A percentile compares a stretch with the other conserved stretches of the same genome.
phyloP scores from a whole-genome alignment of 2,797 vertebrate species.

The Catharus ustulatus region DNA sequence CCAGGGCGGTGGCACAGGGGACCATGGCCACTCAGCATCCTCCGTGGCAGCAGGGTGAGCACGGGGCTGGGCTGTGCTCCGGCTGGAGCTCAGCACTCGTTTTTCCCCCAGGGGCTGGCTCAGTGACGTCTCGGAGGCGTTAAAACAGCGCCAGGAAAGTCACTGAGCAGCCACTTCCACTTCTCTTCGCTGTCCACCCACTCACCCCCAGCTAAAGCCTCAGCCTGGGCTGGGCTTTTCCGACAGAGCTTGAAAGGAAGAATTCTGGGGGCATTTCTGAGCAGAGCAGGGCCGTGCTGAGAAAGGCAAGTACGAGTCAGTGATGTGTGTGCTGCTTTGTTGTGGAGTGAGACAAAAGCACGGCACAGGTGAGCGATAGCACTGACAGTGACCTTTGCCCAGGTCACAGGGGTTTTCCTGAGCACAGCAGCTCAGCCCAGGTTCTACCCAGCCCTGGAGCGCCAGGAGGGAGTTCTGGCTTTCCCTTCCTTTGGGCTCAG shows the following conservation, averaged over 20 bases:
- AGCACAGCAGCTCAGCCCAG: background rate
- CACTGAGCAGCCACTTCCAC: conserved; percentile 1
- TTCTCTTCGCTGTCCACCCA: conserved; percentile 27
- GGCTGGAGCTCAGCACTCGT: fast-evolving
- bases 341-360: background rate
- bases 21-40: conserved; percentile 45
- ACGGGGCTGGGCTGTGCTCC: background rate
- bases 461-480: background rate
- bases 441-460: background rate
- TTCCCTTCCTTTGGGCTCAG: background rate
- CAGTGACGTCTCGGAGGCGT: conserved; percentile 59
- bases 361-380: fast-evolving
- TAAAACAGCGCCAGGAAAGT: background rate
- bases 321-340: fast-evolving
- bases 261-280: background rate
- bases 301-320: background rate
- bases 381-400: too few relatives aligned
- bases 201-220: background rate
- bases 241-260: background rate
- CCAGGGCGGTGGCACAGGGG: background rate
- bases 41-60: background rate
- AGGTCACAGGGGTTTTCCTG: background rate
- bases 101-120: conserved; percentile 57
- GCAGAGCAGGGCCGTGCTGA: fast-evolving
- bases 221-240: conserved; percentile 10